phyloP scores from a whole-genome alignment of 2,888 invertebrate species.

The Amorpha juglandis region DNA sequence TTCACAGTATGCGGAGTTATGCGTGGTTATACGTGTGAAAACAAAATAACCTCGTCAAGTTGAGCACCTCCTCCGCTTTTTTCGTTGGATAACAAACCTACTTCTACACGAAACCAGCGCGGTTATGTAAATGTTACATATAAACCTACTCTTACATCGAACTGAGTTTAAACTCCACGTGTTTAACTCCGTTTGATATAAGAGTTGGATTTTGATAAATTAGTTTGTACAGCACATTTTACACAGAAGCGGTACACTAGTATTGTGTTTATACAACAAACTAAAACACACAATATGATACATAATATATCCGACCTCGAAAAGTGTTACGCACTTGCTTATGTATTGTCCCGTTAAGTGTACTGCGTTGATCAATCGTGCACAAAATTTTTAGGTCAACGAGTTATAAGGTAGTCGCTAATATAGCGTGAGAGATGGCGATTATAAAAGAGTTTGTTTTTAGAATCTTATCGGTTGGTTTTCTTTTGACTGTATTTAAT shows the following conservation, averaged over 20 bases:
- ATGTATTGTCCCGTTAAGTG: background rate
- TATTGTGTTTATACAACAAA: slow-evolving; percentile 15
- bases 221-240: slow-evolving; percentile 1
- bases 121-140: background rate
- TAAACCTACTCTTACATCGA: background rate
- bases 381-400: slow-evolving; percentile 15
- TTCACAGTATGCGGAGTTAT: no score
- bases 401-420: background rate
- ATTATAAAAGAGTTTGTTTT: no score
- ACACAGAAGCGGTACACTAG: no score
- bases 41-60: no score
- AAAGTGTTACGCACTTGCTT: background rate
- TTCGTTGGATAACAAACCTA: no score
- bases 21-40: no score
- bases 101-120: no score
- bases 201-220: slow-evolving; percentile 20
- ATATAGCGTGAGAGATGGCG: background rate
- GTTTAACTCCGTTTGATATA: no score
- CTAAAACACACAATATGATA: background rate
- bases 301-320: slow-evolving; percentile 4
- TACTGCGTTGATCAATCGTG: background rate
- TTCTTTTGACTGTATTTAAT: no score
- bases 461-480: no score
- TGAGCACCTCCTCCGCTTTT: no score
- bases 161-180: no score